Conservation (phyloP, 1,140 invertebrate species). For the Metopolophium dirhodum region DNA sequence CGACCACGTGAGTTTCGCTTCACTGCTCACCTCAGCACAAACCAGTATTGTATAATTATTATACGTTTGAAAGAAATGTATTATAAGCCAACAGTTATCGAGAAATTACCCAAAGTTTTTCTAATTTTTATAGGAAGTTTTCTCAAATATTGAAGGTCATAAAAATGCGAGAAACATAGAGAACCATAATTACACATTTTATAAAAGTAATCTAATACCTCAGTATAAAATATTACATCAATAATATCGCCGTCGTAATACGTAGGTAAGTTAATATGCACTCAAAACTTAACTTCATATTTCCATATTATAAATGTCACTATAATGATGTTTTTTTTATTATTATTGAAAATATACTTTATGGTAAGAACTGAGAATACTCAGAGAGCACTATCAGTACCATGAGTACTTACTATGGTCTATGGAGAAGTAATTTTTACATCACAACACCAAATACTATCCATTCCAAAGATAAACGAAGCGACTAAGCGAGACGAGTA, state of each 20-base stretch:
- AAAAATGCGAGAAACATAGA: neutral
- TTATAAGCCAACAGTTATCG: neutral
- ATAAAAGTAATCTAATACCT: too few relatives aligned
- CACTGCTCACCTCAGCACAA: neutral
- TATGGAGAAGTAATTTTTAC: neutral
- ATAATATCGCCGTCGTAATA: neutral
- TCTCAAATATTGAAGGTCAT: neutral
- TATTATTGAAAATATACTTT: neutral
- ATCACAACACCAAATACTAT: too few relatives aligned
- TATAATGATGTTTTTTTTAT: neutral
- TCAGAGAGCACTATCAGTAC: neutral
- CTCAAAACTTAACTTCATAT: neutral
- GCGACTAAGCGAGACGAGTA: neutral
- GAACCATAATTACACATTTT: too few relatives aligned
- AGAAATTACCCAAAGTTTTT: neutral
- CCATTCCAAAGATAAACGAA: too few relatives aligned
- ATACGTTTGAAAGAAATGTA: neutral
- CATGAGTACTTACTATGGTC: too few relatives aligned
- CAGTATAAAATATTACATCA: too few relatives aligned
- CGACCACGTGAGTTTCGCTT: neutral
- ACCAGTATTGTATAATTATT: neutral
- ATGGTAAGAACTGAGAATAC: neutral
- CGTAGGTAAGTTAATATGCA: neutral
- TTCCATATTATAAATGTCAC: too few relatives aligned
- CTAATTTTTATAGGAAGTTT: neutral